Evolutionary conservation across 2,888 invertebrate genomes (phyloP).

Genomic region (Cheilosia pagana): DNA sequence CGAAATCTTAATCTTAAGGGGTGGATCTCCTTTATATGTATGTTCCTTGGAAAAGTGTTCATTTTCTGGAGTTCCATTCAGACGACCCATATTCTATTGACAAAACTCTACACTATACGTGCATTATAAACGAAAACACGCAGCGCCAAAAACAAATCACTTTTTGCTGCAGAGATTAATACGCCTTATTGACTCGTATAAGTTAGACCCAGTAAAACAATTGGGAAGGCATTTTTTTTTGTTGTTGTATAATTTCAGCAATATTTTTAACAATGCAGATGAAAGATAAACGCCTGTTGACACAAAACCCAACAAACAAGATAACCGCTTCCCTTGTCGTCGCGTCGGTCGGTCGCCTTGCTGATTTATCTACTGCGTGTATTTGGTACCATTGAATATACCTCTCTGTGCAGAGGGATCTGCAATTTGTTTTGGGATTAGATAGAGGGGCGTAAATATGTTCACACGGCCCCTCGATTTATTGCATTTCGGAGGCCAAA

Average conservation of each 20-base stretch:
- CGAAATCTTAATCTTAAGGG: too few species aligned
- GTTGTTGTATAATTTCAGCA: neutral
- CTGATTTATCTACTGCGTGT: conserved; percentile 19
- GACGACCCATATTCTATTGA: too few species aligned
- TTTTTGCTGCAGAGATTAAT: too few species aligned
- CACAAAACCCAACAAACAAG: neutral
- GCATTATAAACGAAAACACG: too few species aligned
- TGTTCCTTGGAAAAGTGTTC: too few species aligned
- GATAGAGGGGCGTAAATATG: conserved; percentile 21
- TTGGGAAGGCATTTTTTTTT: too few species aligned
- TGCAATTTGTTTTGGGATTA: conserved; percentile 41
- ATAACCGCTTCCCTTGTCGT: neutral
- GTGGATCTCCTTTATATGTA: too few species aligned
- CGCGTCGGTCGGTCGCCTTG: neutral
- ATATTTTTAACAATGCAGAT: conserved; percentile 49
- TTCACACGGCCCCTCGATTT: conserved; percentile 34
- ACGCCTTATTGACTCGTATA: too few species aligned
- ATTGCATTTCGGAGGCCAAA: conserved; percentile 12
- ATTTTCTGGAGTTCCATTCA: too few species aligned
- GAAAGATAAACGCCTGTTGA: conserved; percentile 47
- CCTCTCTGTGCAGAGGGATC: neutral
- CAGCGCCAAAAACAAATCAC: too few species aligned
- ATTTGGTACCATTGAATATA: neutral
- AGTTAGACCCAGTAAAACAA: neutral
- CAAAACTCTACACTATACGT: too few species aligned